Evolutionary conservation across 2,888 invertebrate genomes (phyloP), one percentile per base, ranked within the genome.

Genomic region (Melipona bicolor): DNA sequence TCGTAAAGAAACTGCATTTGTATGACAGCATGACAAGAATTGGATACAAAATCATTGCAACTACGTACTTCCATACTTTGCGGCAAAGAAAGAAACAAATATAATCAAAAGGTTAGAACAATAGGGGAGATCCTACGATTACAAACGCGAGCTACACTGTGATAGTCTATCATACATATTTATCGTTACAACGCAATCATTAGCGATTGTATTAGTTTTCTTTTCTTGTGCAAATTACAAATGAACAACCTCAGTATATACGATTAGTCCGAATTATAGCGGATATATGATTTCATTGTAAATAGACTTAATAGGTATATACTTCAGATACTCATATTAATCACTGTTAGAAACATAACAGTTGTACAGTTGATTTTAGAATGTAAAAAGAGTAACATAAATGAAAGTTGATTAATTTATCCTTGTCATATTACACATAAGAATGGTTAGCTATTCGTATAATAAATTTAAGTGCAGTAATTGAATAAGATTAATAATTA

Each of bases 281-380:
- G 77, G 69, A 79, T 81, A 79, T 81, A 86, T 86, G 52, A 80
- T 86, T 86, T 83, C 72, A 83, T 83, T 87, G 86, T 87, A 87
- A 79, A 87, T 87, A 83, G 83, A 85, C 79, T 83, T 79, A 85
- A 85, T 85, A 74, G 75, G 59, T 72, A 79, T 81, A 78, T 79
- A 85, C 71, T 83, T 77, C 77, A 77, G 78, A 87, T 86, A 85
- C 80, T 79, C 81, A 67, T 85, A 86, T 74, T 86, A 84, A 86
- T 82, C 85, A 85, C 70, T 79, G 79, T 82, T 86, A 85, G 82
- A 54, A 73, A 69, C 74, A 70, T 82, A 79, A 86, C 79, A 79
- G 85, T 79, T 86, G 86, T 86, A 86, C 85, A 86, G 85, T 85
- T 85, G 79, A 85, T 86, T 85, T 86, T 85, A 85, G 86, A 82